Percentiles rank a stretch among this genome's conserved stretches.
phyloP scores from a whole-genome alignment of 2,113 vertebrate species.

The Pimephales promelas region DNA sequence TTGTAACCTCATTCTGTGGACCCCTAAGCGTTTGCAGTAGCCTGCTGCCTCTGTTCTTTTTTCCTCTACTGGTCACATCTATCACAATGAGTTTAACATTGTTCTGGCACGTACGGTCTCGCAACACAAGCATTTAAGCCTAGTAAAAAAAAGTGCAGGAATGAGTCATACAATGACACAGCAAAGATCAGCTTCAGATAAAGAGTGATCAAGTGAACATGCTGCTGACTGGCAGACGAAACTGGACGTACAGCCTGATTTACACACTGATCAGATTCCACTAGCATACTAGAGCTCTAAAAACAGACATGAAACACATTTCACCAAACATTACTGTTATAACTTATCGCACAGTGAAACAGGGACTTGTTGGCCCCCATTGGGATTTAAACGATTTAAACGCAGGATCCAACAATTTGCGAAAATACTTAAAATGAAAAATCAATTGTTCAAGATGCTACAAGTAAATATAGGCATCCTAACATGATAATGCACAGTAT shows the following conservation, averaged over 20 bases:
- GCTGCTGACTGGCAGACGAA: neutral
- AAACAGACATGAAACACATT: slow-evolving; percentile 1
- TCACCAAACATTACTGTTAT: neutral
- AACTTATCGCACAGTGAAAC: neutral
- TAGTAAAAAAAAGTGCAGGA: slow-evolving; percentile 20
- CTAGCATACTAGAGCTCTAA: neutral
- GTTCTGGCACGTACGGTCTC: neutral
- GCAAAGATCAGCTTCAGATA: neutral
- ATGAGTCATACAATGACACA: slow-evolving; percentile 16
- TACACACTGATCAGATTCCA: neutral
- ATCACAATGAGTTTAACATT: neutral
- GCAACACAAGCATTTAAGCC: slow-evolving; percentile 43
- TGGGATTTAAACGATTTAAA: neutral
- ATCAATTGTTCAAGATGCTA: too few relatives aligned
- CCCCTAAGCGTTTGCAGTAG: too few relatives aligned
- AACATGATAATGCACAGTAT: too few relatives aligned
- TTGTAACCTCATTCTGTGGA: too few relatives aligned
- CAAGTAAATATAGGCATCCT: too few relatives aligned
- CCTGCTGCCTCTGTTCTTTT: too few relatives aligned
- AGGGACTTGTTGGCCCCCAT: neutral
- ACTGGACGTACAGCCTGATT: neutral
- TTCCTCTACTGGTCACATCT: too few relatives aligned
- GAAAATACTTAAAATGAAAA: too few relatives aligned
- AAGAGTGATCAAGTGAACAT: neutral
- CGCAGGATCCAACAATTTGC: too few relatives aligned